Conservation (phyloP, 1,140 invertebrate species). For the Anastatus disparis region DNA sequence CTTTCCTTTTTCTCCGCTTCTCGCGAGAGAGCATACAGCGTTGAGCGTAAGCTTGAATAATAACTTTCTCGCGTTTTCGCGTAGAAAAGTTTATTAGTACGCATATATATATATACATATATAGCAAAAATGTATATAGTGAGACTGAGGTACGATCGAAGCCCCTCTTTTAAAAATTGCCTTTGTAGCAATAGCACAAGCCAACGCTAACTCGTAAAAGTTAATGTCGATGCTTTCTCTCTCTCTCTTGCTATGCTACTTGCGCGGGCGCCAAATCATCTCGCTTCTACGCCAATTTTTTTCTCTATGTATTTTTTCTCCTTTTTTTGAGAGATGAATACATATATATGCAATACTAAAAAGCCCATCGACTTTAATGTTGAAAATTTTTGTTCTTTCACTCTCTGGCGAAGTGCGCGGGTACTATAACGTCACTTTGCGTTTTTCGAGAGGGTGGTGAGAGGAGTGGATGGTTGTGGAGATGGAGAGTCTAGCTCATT, state of each 20-base stretch:
- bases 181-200: neutral
- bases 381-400: no score
- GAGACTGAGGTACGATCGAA: slow-evolving; percentile 13
- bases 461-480: no score
- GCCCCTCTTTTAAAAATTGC: slow-evolving; percentile 5
- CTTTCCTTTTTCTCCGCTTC: no score
- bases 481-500: neutral
- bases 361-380: neutral
- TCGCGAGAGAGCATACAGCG: no score
- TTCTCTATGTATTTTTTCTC: no score
- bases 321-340: neutral
- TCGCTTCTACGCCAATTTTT: slow-evolving; percentile 29
- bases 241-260: no score
- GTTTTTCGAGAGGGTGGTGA: neutral
- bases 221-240: slow-evolving; percentile 11
- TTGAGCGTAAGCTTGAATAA: slow-evolving; percentile 23
- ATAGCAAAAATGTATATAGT: no score
- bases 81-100: slow-evolving; percentile 36
- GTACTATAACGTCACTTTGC: slow-evolving; percentile 12
- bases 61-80: slow-evolving; percentile 31
- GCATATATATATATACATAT: no score
- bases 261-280: slow-evolving; percentile 25
- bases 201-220: slow-evolving; percentile 38
- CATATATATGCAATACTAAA: neutral
- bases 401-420: neutral